Evolutionary conservation across 2,888 invertebrate species (phyloP).

Genomic region (Isoperla grammatica): DNA sequence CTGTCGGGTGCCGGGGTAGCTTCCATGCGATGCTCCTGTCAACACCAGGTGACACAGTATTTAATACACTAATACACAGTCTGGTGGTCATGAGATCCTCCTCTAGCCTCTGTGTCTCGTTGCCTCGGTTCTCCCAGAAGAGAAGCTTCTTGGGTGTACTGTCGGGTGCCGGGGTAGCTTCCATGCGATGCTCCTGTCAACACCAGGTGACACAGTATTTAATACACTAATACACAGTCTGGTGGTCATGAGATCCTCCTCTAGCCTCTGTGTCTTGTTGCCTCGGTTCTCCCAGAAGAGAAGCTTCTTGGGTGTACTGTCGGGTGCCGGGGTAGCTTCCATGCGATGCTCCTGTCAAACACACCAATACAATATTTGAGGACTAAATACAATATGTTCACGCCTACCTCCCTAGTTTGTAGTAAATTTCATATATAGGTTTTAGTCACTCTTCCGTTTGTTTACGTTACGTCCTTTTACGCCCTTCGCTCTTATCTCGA

Average conservation of each 20-base stretch:
- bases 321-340: constrained; percentile 63
- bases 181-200: constrained; percentile 64
- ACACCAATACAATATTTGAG: no score
- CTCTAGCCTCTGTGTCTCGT: constrained; percentile 79
- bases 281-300: constrained; percentile 80
- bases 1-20: constrained; percentile 64
- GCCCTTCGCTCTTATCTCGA: no score
- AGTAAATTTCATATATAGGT: no score
- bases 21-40: constrained; percentile 64
- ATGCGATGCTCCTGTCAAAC: constrained; percentile 64
- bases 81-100: constrained; percentile 94
- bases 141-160: constrained; percentile 82
- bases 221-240: no score
- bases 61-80: no score
- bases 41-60: no score
- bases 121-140: constrained; percentile 77
- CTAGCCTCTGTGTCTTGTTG: constrained; percentile 75
- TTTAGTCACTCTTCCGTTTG: no score
- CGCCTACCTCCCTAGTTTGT: no score
- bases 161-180: constrained; percentile 62
- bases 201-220: background rate
- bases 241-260: constrained; percentile 93
- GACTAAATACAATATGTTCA: no score
- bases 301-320: constrained; percentile 79
- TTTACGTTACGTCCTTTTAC: no score